These are phyloP conservation scores for Strigops habroptila DNA, from an alignment of 2,113 vertebrate species.

Conservation along the genomic window DNA sequence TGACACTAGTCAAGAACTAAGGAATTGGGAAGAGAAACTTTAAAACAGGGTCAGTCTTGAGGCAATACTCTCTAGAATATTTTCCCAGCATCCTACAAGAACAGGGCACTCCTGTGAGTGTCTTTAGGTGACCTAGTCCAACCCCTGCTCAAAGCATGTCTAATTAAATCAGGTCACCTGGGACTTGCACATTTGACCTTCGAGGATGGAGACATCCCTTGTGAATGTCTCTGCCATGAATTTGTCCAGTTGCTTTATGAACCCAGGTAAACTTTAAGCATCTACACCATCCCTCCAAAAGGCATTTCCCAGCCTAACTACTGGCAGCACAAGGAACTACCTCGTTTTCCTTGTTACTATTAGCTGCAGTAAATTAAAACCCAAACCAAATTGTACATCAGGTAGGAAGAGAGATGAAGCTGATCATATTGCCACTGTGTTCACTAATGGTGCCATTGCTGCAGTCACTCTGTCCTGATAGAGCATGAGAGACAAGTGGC, in stretches of 20 bases:
- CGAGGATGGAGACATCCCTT: neutral
- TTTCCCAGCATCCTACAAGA: neutral
- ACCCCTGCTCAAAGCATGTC: neutral
- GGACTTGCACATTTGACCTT: neutral
- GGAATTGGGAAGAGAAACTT: neutral
- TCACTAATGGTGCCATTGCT: neutral
- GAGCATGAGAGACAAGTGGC: neutral
- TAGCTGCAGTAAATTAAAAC: neutral
- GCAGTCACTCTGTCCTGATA: neutral
- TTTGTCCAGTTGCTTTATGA: neutral
- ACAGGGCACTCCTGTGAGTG: fast-evolving
- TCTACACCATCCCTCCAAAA: neutral
- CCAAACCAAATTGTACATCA: neutral
- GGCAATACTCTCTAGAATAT: neutral
- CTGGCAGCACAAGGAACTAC: neutral
- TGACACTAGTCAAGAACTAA: neutral
- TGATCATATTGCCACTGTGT: neutral
- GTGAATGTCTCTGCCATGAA: neutral
- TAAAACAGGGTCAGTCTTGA: neutral
- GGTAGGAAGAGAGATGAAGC: neutral
- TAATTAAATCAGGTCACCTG: neutral
- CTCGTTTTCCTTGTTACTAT: neutral
- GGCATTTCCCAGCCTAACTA: neutral
- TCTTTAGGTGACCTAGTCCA: neutral
- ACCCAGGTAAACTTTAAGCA: neutral